A percentile compares a stretch with the other conserved stretches of the same genome.
Conservation (phyloP, 2,797 vertebrate species). For the Melanotaenia trifasciata region DNA sequence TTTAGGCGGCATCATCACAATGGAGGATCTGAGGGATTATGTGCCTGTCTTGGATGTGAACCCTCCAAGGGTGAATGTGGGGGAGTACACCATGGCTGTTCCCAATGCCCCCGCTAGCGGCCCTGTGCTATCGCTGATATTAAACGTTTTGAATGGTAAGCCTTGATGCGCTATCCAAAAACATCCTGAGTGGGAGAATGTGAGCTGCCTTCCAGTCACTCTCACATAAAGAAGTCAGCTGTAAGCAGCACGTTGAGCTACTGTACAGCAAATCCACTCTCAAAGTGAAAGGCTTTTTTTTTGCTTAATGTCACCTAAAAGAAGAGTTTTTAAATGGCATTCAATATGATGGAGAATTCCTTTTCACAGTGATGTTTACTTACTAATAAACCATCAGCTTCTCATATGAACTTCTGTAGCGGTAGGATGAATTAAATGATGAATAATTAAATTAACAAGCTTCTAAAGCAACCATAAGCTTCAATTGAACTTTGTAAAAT, state of each 20-base stretch:
- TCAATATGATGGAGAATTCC: neutral
- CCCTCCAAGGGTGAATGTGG: constrained; percentile 83
- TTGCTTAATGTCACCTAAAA: constrained; percentile 35
- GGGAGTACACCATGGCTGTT: constrained; percentile 85
- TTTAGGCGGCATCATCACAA: constrained; percentile 91
- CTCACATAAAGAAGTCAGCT: constrained; percentile 39
- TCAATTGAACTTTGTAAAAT: neutral
- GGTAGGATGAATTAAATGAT: neutral
- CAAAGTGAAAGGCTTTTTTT: constrained; percentile 40
- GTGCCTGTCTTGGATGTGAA: constrained; percentile 80
- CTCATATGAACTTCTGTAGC: neutral
- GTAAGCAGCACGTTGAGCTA: constrained; percentile 32
- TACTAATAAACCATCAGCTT: neutral
- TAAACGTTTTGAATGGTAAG: constrained; percentile 94
- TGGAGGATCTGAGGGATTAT: constrained; percentile 90
- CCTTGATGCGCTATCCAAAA: constrained; percentile 60
- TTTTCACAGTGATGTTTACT: neutral
- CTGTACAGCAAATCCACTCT: constrained; percentile 38
- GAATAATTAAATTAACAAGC: neutral
- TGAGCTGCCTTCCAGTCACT: constrained; percentile 47
- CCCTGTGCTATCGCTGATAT: constrained; percentile 91
- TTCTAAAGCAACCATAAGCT: neutral
- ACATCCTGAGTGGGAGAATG: constrained; percentile 64
- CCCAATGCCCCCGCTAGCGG: constrained; percentile 91
- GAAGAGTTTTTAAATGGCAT: neutral